Evolutionary conservation across 2,113 vertebrate genomes (phyloP).

Genomic region (Lynx canadensis): DNA sequence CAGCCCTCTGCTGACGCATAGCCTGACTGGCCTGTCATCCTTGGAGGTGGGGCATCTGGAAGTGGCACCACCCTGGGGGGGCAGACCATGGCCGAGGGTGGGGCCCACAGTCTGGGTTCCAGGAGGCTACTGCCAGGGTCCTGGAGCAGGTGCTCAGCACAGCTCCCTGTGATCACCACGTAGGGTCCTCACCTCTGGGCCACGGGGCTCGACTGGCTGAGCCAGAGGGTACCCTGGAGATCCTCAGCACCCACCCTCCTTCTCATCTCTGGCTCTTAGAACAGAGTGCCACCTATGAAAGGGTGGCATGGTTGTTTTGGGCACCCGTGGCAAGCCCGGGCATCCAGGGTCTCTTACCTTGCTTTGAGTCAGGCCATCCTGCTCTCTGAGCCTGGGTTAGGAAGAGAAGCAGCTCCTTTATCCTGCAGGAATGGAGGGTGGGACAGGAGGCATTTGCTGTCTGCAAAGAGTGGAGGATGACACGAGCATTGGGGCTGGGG

Average conservation of each 20-base stretch:
- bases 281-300: background rate
- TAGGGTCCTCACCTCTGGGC: background rate
- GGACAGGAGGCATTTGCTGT: background rate
- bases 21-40: slow-evolving; percentile 70
- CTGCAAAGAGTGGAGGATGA: background rate
- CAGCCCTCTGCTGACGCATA: slow-evolving; percentile 76
- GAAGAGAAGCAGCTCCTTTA: background rate
- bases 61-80: slow-evolving; percentile 48
- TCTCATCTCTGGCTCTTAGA: background rate
- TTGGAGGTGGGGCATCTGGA: slow-evolving; percentile 58
- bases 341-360: background rate
- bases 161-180: background rate
- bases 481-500: background rate
- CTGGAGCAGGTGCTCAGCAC: background rate
- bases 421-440: background rate
- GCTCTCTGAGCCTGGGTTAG: background rate
- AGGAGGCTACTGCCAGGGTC: background rate
- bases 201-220: background rate
- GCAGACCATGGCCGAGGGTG: slow-evolving; percentile 61
- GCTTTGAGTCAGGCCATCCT: background rate
- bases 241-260: background rate
- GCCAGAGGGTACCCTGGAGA: background rate
- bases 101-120: slow-evolving; percentile 47
- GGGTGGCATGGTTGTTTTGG: background rate
- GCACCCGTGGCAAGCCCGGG: background rate